Conservation (phyloP, 2,797 vertebrate genomes). For the Florisuga fusca region DNA sequence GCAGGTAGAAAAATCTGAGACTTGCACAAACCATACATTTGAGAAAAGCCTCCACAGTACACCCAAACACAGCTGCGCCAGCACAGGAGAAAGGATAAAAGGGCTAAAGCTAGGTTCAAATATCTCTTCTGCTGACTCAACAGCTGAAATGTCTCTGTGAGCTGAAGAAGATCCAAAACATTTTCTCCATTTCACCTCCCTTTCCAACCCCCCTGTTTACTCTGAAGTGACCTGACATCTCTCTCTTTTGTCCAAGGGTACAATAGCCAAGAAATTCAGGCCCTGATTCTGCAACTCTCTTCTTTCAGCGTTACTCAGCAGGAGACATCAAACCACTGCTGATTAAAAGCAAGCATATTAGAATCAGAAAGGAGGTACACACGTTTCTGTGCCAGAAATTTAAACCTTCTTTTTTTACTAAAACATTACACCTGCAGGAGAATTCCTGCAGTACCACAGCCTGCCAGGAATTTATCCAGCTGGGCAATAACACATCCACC, state of each 20-base stretch:
- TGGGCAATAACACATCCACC: neutral
- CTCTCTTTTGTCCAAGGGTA: slow-evolving; percentile 30
- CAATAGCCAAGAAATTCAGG: slow-evolving; percentile 22
- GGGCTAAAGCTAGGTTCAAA: neutral
- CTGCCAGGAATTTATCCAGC: neutral
- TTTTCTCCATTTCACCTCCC: slow-evolving; percentile 39
- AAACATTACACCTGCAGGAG: neutral
- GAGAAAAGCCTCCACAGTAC: neutral
- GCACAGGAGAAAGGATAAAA: neutral
- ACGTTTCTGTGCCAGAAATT: neutral
- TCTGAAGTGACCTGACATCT: slow-evolving; percentile 18
- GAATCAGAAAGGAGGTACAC: slow-evolving; percentile 18
- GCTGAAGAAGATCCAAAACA: slow-evolving; percentile 24
- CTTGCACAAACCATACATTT: neutral
- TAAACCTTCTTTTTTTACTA: neutral
- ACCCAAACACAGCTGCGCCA: neutral
- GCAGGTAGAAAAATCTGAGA: neutral
- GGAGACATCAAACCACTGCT: neutral
- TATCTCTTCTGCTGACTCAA: slow-evolving; percentile 11
- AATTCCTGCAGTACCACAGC: neutral
- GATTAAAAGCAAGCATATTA: neutral
- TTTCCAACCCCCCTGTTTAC: slow-evolving; percentile 34
- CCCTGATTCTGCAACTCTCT: slow-evolving; percentile 1
- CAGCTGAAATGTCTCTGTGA: slow-evolving; percentile 2
- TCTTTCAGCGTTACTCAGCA: slow-evolving; percentile 13